These are phyloP conservation scores for Drosophila subobscura DNA, from an alignment of 1,140 invertebrate genomes.

Conservation along the genomic window DNA sequence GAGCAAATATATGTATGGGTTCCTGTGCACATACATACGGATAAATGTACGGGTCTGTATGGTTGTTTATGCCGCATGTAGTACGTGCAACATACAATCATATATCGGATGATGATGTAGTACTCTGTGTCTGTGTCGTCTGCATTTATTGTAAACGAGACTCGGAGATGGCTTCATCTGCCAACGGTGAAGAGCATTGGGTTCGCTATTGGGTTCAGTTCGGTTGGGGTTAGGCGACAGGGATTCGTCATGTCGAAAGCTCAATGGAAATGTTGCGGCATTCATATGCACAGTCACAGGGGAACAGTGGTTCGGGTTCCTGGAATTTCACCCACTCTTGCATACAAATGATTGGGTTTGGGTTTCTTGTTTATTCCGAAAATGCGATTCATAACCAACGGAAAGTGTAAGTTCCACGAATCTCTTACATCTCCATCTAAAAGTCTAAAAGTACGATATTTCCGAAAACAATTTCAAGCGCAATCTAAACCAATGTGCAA, in stretches of 20 bases:
- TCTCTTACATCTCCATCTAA: too few relatives aligned
- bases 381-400: too few relatives aligned
- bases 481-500: conserved; percentile 18
- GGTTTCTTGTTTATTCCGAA: too few relatives aligned
- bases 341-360: too few relatives aligned
- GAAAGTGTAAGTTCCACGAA: too few relatives aligned
- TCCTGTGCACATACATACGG: not conserved
- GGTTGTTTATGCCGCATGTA: conserved; percentile 27
- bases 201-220: not conserved
- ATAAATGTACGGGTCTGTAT: conserved; percentile 1
- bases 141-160: conserved; percentile 64
- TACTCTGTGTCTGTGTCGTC: conserved; percentile 27
- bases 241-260: conserved; percentile 20
- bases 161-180: conserved; percentile 24
- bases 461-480: too few relatives aligned
- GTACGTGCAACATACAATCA: conserved; percentile 30
- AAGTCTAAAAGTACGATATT: not conserved
- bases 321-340: not conserved
- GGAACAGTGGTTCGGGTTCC: not conserved
- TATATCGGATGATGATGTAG: conserved; percentile 45
- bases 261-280: conserved; percentile 47
- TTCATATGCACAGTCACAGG: conserved; percentile 49
- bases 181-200: conserved; percentile 17
- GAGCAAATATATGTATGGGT: conserved; percentile 19
- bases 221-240: not conserved